Base-by-base conservation (phyloP, 2,888 invertebrate species). In the Amphipyra berbera region DNA sequence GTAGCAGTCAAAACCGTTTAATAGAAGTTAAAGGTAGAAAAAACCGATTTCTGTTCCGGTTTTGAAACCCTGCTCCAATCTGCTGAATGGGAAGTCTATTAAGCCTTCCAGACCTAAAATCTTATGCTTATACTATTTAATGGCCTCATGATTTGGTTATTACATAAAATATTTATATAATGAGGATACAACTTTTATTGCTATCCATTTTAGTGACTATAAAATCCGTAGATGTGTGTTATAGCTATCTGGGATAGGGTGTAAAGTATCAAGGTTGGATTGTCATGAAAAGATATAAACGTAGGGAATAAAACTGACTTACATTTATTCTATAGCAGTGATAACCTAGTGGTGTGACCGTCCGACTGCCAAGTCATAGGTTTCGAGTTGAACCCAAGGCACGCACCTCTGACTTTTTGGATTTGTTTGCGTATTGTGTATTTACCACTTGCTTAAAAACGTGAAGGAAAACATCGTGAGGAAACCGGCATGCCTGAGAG, bases 141-240 rank as follows among this genome's bases (percentile, higher is more conserved):
- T 13, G 9, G 35, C 10, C 10, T 12, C n/a, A 7, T 35, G 27
- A 40, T 49, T 35, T 50, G 33, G n/a, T 47, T 37, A 40, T 46
- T 27, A 44, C 6, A n/a, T 44, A 14, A 30, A 47, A 53, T n/a
- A 27, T 68, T 21, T 27, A 55, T 21, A 33, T 35, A 61, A 55
- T 52, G 10, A 46, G 27, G n/a, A 55, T 30, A 10, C 37, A 4
- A 33, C 9, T 56, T 68, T 62, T 44, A 44, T 68, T 44, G 40
- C 30, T 37, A 49, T 59, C 15, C 53, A 15, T 64, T 70, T 68
- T 30, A 70, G 27, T 59, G 42, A n/a, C 65, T 21, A 50, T 65
- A 59, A 50, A 65, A 64, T 45, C 41, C 6, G 8, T 45, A 41
- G 14, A 50, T 50, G 9, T 50, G 9, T 30, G 14, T 15, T 59